Evolutionary conservation across 1,140 invertebrate species (phyloP).

Genomic region (Drosophila ogumai): DNA sequence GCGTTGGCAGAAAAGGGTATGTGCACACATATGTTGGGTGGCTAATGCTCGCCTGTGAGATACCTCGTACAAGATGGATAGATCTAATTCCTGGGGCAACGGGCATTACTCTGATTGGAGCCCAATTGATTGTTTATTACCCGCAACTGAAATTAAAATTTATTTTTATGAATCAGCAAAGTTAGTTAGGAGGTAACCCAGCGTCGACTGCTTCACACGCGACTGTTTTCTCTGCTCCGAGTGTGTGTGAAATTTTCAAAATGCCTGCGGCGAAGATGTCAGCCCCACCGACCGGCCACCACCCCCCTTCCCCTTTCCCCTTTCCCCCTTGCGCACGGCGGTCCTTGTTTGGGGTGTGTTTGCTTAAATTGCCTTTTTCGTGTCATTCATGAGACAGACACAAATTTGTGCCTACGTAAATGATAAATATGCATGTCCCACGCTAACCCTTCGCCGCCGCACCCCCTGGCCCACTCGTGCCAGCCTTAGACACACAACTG

Average conservation of each 20-base stretch:
- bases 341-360: constrained; percentile 19
- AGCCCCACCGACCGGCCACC: constrained; percentile 14
- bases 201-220: not conserved
- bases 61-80: too few relatives aligned
- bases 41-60: too few relatives aligned
- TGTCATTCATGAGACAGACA: constrained; percentile 55
- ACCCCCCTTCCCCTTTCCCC: not conserved
- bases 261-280: constrained; percentile 58
- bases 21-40: too few relatives aligned
- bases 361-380: constrained; percentile 72
- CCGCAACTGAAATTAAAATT: not conserved
- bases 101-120: not conserved
- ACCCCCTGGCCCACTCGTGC: constrained; percentile 6
- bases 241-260: constrained; percentile 66
- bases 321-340: not conserved
- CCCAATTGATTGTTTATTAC: not conserved
- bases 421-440: constrained; percentile 67
- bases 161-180: not conserved
- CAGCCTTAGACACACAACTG: constrained; percentile 1
- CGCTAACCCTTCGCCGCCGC: constrained; percentile 10
- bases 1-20: not conserved
- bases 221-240: not conserved
- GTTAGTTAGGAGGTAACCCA: not conserved
- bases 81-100: not conserved
- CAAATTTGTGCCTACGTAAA: constrained; percentile 63